Base-by-base conservation (phyloP, 2,113 vertebrate species). In the Egretta garzetta region DNA sequence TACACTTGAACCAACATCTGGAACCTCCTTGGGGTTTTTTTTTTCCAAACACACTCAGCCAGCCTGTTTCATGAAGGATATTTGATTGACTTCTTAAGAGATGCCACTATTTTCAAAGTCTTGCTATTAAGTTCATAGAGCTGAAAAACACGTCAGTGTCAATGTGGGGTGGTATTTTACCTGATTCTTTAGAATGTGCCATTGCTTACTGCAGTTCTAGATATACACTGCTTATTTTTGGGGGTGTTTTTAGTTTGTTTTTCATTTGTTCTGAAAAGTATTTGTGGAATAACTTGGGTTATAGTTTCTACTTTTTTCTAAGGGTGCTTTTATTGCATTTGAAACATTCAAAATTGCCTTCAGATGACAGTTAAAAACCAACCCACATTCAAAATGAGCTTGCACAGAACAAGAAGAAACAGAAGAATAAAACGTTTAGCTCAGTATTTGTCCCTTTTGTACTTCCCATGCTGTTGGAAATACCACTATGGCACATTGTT, bases 1-100 rank as follows among this genome's bases (percentile, higher is more conserved):
- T 93, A 96, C 97, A 97, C 97, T 98, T 8, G 21, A 98, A 98
- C 76, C 85, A 96, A 95, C 89, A 97, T 70, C 87, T 98, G 90
- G 79, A 98, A 96, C 77, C 33, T 97, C 75, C 66, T 97, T 93
- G 66, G 92, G 94, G 87, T 9, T 11, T 58, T 39, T 62, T 64
- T 68, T 62, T 27, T 4, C 52, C 68, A 80, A 68, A 86, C 50
- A 93, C 66, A 71, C 60, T 74, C 66, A 92, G 88, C 83, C 74
- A 95, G 79, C 67, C 92, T 96, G 45, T 96, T 97, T 96, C 95
- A 79, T 96, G 96, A 55, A 95, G 86, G 81, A 19, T 55, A 85
- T 77, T 85, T 91, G 55, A 88, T 71, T 97, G 56, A 88, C 93
- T 96, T 96, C 74, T 90, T 91, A 80, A 93, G 87, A 92, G 85